Base-by-base conservation (phyloP, 2,797 vertebrate species). In the Hippocampus kuda region DNA sequence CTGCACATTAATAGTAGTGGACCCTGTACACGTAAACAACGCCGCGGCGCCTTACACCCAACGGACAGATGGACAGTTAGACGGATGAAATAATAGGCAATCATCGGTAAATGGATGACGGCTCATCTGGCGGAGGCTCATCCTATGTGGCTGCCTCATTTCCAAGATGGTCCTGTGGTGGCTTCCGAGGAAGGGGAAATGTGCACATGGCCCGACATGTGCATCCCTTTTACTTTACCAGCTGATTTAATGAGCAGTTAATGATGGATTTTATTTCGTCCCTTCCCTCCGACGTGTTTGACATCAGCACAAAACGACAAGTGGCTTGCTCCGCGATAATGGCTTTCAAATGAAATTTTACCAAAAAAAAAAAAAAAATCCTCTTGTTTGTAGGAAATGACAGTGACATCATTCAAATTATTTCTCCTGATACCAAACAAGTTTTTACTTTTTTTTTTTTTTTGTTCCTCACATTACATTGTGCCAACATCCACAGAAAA, bases 181-280 rank as follows among this genome's bases (percentile, higher is more conserved):
- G 65, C 63, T 11, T 72, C 34, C 59, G 27, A 49, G 46, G 65
- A 61, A 41, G 42, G 26, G 41, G n/a, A 27, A 34, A 42, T 34
- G 48, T 0, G 38, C 84, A 88, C 87, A 74, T 85, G 84, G 78
- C 72, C 60, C 34, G 71, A 61, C 86, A 84, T 78, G 83, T 86
- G 86, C 73, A 56, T 59, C 18, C 9, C 24, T 72, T 74, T 71
- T 56, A 6, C 18, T 30, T 18, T 42, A 30, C 30, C 48, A n/a
- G 56, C 41, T 38, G 11, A 67, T 49, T 75, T 62, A 65, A 79
- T 70, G 72, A 46, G n/a, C 34, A 22, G 1, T 62, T 9, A n/a
- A 41, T 22, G 8, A 41, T 16, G 1, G 15, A 20, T 61, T 38
- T 62, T 22, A 20, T 62, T 62, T n/a, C 9, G 34, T 38, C 60